Base-by-base conservation (phyloP, 92 coral and sea anemone genomes). In the Epizoanthus illoricatus region DNA sequence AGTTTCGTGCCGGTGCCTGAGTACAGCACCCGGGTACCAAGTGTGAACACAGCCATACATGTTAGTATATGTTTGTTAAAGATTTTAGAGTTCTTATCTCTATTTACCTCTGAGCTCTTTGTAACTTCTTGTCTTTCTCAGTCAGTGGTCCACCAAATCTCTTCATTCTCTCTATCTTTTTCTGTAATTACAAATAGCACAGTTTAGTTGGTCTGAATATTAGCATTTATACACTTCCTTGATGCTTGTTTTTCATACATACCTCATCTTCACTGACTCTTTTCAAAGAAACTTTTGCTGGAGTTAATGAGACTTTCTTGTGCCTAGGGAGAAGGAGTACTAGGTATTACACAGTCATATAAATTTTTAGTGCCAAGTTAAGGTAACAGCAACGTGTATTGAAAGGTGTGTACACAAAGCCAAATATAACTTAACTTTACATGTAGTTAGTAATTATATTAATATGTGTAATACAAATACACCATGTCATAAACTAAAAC, bases 91-190 rank as follows among this genome's bases (percentile, higher is more conserved):
- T 12, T 54, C 40, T 36, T 16, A 41, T n/a, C 7, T n/a, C 11
- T 11, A 47, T 42, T 69, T 49, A 95, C 99, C 99, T 93, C 73
- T 96, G 94, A 58, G 98, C 99, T 69, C 99, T 86, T 5, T 93
- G 94, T 19, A 82, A 73, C 80, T 90, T 96, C 85, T 91, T 96
- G 19, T 92, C 94, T 79, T 85, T 84, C 10, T 19, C 80, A 49
- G 91, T 86, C 7, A 84, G 80, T 39, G 75, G 65, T 18, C 73
- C 85, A 20, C 97, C 97, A 87, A 93, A 93, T 75, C 94, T 91
- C 71, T 91, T 87, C 61, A 91, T 73, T 52, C 97, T 88, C 57
- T 93, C 88, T 5, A 90, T 57, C 78, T 85, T 87, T 85, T 85
- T 93, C 97, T 93, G 74, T 36, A 16, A 81, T 43, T 18, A 70